These are phyloP conservation scores for Melanotus villosus DNA, from an alignment of 2,888 invertebrate species.

Conservation along the genomic window DNA sequence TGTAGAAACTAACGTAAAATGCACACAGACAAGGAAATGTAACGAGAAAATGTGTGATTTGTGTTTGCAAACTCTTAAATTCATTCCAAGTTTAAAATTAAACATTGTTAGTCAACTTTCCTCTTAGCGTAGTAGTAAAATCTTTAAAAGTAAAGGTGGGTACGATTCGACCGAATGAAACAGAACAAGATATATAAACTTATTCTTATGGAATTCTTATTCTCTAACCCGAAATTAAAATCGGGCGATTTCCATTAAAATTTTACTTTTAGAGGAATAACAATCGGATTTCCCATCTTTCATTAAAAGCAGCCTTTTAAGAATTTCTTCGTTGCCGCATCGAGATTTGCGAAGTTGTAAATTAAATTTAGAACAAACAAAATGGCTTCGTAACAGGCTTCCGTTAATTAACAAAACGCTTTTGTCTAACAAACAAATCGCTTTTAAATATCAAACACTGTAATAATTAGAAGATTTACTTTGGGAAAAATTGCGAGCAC, in stretches of 20 bases:
- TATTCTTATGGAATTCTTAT: too few relatives aligned
- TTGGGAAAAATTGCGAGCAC: not conserved
- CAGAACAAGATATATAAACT: too few relatives aligned
- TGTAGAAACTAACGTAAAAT: not conserved
- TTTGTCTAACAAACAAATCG: not conserved
- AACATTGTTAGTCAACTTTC: too few relatives aligned
- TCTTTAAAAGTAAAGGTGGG: too few relatives aligned
- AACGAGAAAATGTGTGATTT: not conserved
- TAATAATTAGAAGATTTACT: not conserved
- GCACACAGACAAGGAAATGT: not conserved
- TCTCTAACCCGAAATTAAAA: too few relatives aligned
- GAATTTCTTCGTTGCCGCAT: not conserved
- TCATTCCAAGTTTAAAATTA: too few relatives aligned
- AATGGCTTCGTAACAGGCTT: not conserved
- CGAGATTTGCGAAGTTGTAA: conserved; percentile 3
- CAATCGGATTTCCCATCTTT: not conserved
- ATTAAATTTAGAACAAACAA: conserved; percentile 25
- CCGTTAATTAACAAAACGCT: conserved; percentile 1
- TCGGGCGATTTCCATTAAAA: not conserved
- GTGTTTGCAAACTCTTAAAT: not conserved
- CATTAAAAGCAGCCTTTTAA: not conserved
- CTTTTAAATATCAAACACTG: not conserved
- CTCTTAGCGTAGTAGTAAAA: too few relatives aligned
- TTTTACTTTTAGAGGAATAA: not conserved
- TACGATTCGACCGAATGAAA: too few relatives aligned